Evolutionary conservation across 1,140 invertebrate species (phyloP).

Genomic region (Lycorma delicatula): DNA sequence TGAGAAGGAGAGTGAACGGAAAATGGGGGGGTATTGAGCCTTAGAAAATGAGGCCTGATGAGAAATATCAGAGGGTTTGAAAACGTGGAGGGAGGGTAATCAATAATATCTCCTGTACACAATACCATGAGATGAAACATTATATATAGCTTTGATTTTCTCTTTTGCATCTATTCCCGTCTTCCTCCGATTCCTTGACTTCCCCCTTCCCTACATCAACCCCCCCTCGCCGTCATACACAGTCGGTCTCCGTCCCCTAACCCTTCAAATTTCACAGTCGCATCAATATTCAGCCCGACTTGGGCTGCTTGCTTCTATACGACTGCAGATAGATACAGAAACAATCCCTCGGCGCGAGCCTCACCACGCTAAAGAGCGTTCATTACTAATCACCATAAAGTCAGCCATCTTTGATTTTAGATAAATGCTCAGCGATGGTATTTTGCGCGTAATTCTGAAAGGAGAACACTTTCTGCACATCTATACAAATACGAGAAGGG

Average conservation of each 20-base stretch:
- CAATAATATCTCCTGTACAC: slow-evolving; percentile 21
- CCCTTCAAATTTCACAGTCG: slow-evolving; percentile 6
- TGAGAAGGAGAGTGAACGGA: slow-evolving; percentile 16
- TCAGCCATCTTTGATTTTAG: slow-evolving; percentile 7
- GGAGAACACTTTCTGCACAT: too few relatives aligned
- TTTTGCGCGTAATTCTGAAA: not conserved
- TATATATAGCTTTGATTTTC: slow-evolving; percentile 23
- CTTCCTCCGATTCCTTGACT: slow-evolving; percentile 9
- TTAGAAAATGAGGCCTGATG: slow-evolving; percentile 23
- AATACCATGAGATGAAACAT: slow-evolving; percentile 23
- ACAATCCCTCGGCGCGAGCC: not conserved
- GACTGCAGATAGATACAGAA: not conserved
- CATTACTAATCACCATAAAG: slow-evolving; percentile 6
- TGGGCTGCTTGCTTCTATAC: not conserved
- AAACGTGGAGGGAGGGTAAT: slow-evolving; percentile 18
- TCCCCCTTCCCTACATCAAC: not conserved
- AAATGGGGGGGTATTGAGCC: slow-evolving; percentile 19
- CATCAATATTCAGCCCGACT: slow-evolving; percentile 11
- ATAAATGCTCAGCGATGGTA: not conserved
- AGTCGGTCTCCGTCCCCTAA: not conserved
- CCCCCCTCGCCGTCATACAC: not conserved
- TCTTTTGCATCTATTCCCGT: slow-evolving; percentile 17
- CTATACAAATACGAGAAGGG: too few relatives aligned
- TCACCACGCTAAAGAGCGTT: slow-evolving; percentile 1
- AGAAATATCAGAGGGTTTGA: slow-evolving; percentile 20